phyloP scores from a whole-genome alignment of 2,888 invertebrate species.

The Drosophila demipolita region DNA sequence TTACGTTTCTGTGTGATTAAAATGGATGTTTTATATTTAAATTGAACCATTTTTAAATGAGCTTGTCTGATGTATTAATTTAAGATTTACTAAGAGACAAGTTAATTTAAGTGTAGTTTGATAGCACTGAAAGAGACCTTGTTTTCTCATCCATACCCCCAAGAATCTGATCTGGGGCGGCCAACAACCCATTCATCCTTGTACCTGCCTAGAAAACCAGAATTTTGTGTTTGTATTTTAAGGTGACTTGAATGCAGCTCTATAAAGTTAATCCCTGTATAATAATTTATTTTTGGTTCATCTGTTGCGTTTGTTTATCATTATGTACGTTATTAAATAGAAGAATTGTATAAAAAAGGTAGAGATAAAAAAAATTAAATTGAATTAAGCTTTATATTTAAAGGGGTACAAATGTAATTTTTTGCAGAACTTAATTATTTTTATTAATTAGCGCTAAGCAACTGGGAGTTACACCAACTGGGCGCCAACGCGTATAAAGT shows the following conservation, averaged over 20 bases:
- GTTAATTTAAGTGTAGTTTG: not conserved
- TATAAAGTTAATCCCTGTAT: not conserved
- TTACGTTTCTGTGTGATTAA: conserved; percentile 16
- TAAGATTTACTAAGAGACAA: not conserved
- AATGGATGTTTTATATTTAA: conserved; percentile 25
- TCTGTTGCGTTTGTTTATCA: not conserved
- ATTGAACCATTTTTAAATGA: not conserved
- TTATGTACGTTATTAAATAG: too few relatives aligned
- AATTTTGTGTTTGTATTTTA: not conserved
- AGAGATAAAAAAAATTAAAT: not conserved
- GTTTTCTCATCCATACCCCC: not conserved
- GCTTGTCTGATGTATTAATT: not conserved
- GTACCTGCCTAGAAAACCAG: not conserved
- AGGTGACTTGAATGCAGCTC: not conserved
- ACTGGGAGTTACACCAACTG: conserved; percentile 34
- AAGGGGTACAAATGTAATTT: not conserved
- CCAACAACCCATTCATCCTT: too few relatives aligned
- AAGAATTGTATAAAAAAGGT: not conserved
- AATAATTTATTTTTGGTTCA: too few relatives aligned
- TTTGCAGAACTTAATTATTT: not conserved
- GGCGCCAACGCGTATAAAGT: conserved; percentile 86
- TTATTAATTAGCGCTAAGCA: not conserved
- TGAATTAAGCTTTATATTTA: not conserved
- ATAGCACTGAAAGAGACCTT: not conserved
- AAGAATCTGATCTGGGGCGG: not conserved